Conservation (phyloP, 2,797 vertebrate genomes). For the Sarcophilus harrisii region DNA sequence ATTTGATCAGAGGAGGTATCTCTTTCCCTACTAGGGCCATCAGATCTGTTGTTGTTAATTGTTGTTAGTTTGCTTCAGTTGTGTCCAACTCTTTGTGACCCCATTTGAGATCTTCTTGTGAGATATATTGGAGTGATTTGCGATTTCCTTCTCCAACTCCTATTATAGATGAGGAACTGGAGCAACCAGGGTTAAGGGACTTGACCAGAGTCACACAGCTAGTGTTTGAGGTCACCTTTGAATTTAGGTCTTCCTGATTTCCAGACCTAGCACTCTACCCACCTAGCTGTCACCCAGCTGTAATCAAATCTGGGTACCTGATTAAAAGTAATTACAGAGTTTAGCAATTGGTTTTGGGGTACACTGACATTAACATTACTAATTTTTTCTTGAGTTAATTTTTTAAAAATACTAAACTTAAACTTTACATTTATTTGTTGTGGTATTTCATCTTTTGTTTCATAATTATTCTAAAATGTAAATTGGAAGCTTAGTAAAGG, state of each 20-base stretch:
- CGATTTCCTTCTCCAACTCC: background rate
- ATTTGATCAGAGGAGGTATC: background rate
- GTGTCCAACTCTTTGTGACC: background rate
- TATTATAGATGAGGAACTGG: background rate
- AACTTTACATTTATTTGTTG: background rate
- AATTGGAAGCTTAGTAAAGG: background rate
- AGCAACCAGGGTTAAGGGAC: background rate
- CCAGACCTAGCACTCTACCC: background rate
- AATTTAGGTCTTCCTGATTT: background rate
- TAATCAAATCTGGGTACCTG: background rate
- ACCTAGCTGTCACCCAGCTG: background rate
- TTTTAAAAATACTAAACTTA: background rate
- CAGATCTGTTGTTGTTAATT: background rate
- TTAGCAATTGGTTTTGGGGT: background rate
- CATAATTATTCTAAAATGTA: background rate
- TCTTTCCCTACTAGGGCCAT: background rate
- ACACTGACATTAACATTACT: background rate
- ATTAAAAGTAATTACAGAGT: background rate
- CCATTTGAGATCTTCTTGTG: background rate
- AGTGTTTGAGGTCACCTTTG: background rate
- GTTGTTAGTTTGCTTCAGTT: background rate
- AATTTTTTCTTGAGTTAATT: background rate
- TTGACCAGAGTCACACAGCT: background rate
- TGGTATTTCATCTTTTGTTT: background rate
- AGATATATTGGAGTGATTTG: background rate